Evolutionary conservation across 2,113 vertebrate species (phyloP), one percentile per base, ranked within the genome.

Genomic region (Solea senegalensis): DNA sequence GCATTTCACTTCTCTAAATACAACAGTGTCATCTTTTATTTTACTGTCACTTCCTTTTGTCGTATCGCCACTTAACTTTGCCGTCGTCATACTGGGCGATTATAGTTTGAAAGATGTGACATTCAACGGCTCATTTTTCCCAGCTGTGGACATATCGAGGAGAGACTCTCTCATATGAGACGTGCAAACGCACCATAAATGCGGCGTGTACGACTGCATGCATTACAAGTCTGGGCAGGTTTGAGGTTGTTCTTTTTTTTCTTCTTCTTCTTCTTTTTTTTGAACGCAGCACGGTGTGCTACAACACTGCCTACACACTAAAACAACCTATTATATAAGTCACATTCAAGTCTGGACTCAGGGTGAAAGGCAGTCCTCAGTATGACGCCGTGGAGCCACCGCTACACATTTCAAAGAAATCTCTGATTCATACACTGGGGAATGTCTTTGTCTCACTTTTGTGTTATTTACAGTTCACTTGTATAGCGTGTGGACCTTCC

Each of bases 371-470:
- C 82, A 64, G 75, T 59, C 48, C 41, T 77, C 7, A 40, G 81
- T 80, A 65, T 76, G 83, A 83, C 59, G 72, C 72, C 13, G 1
- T 5, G n/a, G 65, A 68, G 28, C 5, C 54, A 65, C 71, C 67
- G 80, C 88, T 65, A 87, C 82, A 78, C 80, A 34, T 85, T 88
- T 68, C 74, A 80, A 73, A 86, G 80, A 84, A 83, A 55, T 78
- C 69, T 48, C 56, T 90, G 87, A 88, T 88, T 92, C 89, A 91
- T 85, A 16, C 67, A 39, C 62, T 64, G 43, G 76, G 88, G 68
- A 78, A 63, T 53, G 66, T 74, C 45, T 16, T 46, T 7, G 56
- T 60, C 28, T 55, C 11, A 9, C 10, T 44, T 51, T 69, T 72
- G 59, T 28, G 45, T 65, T 39, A 56, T 85, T 82, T 65, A 44